Conservation (phyloP, 2,888 invertebrate species). For the Pemphredon lugubris region DNA sequence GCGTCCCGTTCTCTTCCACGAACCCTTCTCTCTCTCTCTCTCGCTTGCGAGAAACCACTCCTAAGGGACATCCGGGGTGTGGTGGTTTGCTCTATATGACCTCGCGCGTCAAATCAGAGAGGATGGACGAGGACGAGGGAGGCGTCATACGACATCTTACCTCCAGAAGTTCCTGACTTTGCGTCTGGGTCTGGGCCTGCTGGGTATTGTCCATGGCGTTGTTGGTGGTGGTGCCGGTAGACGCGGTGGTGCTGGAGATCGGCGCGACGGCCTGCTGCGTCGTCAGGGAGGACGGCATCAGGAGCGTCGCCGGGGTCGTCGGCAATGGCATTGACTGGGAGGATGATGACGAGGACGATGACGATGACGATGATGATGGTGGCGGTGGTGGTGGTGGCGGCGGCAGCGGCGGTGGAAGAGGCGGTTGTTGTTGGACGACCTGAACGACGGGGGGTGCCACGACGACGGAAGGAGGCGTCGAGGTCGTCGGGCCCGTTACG, state of each 20-base stretch:
- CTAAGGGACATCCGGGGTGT: too few species aligned
- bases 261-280: background rate
- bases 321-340: conserved; percentile 41
- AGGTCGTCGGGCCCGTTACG: conserved; percentile 26
- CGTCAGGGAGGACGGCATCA: background rate
- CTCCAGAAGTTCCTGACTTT: conserved; percentile 80
- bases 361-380: too few species aligned
- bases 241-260: conserved; percentile 50
- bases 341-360: too few species aligned
- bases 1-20: background rate
- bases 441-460: conserved; percentile 46
- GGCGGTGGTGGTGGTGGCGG: conserved; percentile 34
- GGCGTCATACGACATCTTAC: conserved; percentile 77
- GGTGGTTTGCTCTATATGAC: too few species aligned
- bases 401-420: conserved; percentile 33
- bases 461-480: conserved; percentile 50
- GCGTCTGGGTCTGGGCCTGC: conserved; percentile 78
- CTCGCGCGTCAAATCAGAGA: too few species aligned
- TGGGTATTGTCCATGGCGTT: conserved; percentile 74
- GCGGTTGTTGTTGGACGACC: conserved; percentile 33
- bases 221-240: conserved; percentile 49
- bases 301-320: too few species aligned
- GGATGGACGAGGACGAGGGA: conserved; percentile 26
- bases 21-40: background rate
- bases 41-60: too few species aligned